Conservation (phyloP, 2,797 vertebrate genomes). For the Coreius guichenoti region DNA sequence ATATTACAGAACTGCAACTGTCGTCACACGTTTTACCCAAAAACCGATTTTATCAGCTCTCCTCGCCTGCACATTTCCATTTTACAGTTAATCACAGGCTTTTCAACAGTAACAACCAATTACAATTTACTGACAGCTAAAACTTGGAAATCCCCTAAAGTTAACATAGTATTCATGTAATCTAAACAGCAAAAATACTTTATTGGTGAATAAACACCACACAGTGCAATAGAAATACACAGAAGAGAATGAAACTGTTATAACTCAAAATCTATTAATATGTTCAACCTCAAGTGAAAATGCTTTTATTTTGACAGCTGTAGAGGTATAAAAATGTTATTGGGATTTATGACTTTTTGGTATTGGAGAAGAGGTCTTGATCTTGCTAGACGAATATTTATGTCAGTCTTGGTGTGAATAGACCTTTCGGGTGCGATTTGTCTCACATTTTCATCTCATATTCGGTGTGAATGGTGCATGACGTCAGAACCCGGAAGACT, state of each 20-base stretch:
- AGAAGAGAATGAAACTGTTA: background rate
- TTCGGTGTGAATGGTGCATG: background rate
- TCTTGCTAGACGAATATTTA: background rate
- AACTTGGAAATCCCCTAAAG: too few species aligned
- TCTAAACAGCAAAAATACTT: too few species aligned
- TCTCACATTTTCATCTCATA: background rate
- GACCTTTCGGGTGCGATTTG: background rate
- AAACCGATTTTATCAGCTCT: too few species aligned
- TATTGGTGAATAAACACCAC: too few species aligned
- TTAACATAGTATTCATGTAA: too few species aligned
- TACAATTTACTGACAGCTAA: too few species aligned
- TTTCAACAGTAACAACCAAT: too few species aligned
- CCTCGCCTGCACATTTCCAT: too few species aligned
- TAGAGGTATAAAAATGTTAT: background rate
- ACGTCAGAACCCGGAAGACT: too few species aligned
- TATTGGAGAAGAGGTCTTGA: background rate
- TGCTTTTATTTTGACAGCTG: background rate
- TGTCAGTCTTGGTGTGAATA: conserved; percentile 3
- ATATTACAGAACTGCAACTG: too few species aligned
- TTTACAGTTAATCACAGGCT: too few species aligned
- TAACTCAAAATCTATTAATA: background rate
- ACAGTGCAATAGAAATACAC: background rate
- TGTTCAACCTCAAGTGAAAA: background rate
- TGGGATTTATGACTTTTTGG: background rate
- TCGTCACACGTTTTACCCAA: too few species aligned